Evolutionary conservation across 2,888 invertebrate genomes (phyloP).

Genomic region (Habroteleia sp.): DNA sequence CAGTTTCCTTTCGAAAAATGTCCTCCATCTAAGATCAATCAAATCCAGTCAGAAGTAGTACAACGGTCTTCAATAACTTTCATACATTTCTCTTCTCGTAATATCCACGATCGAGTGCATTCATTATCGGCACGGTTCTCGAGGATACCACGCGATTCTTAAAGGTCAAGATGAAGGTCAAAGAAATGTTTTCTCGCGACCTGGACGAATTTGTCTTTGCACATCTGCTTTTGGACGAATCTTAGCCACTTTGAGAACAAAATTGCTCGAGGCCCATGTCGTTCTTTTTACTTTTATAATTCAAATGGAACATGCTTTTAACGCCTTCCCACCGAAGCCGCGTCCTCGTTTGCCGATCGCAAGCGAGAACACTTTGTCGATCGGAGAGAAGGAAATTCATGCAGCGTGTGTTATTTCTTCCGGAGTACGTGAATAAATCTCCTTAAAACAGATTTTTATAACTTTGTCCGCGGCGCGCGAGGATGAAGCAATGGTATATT

Average conservation of each 20-base stretch:
- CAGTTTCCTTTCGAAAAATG: conserved; percentile 12
- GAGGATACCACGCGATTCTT: background rate
- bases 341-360: conserved; percentile 69
- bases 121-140: conserved; percentile 31
- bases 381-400: conserved; percentile 41
- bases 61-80: conserved; percentile 56
- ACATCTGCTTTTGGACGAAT: no score
- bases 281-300: conserved; percentile 69
- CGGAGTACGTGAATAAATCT: conserved; percentile 26
- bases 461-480: conserved; percentile 4
- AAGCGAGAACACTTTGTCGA: conserved; percentile 48
- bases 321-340: conserved; percentile 63
- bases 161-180: conserved; percentile 58
- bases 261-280: conserved; percentile 4
- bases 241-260: conserved; percentile 34
- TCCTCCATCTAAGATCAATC: conserved; percentile 47
- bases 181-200: conserved; percentile 36
- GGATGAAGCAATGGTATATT: conserved; percentile 39
- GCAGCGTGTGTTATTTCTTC: conserved; percentile 34
- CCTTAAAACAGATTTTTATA: conserved; percentile 14
- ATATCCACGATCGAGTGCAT: conserved; percentile 38
- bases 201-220: no score
- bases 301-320: conserved; percentile 72
- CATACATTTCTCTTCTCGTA: conserved; percentile 60
- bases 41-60: conserved; percentile 56